Conservation (phyloP, 1,140 invertebrate genomes). For the Ooceraea biroi region DNA sequence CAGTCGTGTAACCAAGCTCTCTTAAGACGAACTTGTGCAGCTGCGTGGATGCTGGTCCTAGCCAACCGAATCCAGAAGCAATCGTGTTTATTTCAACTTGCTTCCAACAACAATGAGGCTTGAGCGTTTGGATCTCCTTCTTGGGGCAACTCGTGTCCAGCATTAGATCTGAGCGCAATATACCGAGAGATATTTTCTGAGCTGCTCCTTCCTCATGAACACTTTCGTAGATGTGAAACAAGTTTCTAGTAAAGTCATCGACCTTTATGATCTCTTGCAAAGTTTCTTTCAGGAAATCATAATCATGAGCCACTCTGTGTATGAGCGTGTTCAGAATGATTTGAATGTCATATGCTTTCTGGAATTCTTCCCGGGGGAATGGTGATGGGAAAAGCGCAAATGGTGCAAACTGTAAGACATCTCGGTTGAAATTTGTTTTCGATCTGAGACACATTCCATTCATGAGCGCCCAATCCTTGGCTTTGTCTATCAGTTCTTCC, state of each 20-base stretch:
- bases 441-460: constrained; percentile 92
- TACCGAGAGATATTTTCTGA: constrained; percentile 89
- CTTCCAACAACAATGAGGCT: constrained; percentile 92
- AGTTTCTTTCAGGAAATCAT: constrained; percentile 91
- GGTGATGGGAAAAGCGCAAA: constrained; percentile 94
- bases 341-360: constrained; percentile 91
- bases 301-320: constrained; percentile 94
- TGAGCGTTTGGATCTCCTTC: constrained; percentile 71
- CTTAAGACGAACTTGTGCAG: constrained; percentile 76
- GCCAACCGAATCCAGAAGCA: constrained; percentile 92
- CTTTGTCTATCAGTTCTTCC: constrained; percentile 89
- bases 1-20: constrained; percentile 86
- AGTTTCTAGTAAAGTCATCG: constrained; percentile 93
- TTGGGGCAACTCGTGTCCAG: constrained; percentile 87
- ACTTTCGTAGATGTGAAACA: constrained; percentile 94
- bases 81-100: constrained; percentile 93
- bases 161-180: constrained; percentile 91
- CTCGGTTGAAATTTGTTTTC: constrained; percentile 89
- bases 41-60: constrained; percentile 90
- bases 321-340: constrained; percentile 93
- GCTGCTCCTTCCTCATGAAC: constrained; percentile 90
- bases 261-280: constrained; percentile 91
- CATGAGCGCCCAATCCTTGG: constrained; percentile 95
- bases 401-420: constrained; percentile 91
- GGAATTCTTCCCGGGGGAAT: constrained; percentile 92